Evolutionary conservation across 2,797 vertebrate genomes (phyloP).

Genomic region (Chelonia mydas): DNA sequence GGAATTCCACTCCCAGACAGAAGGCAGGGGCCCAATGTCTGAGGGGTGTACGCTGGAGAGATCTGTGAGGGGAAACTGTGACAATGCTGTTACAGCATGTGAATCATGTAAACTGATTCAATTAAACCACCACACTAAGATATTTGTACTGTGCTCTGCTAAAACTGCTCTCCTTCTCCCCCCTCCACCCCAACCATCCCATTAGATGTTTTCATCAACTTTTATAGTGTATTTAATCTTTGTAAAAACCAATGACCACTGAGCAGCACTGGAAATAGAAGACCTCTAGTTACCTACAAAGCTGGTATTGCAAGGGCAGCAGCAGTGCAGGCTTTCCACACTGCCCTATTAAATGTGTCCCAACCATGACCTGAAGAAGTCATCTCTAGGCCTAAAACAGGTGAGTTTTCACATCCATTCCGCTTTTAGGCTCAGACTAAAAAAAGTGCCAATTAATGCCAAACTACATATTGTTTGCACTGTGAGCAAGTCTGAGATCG

Average conservation of each 20-base stretch:
- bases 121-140: not conserved
- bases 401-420: accelerated
- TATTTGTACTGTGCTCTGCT: not conserved
- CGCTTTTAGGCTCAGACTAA: not conserved
- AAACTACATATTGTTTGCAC: not conserved
- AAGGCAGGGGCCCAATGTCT: not conserved
- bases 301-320: not conserved
- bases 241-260: not conserved
- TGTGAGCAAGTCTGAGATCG: constrained; percentile 1
- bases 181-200: no score
- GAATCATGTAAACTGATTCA: not conserved
- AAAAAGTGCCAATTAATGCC: not conserved
- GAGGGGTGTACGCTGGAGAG: not conserved
- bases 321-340: not conserved
- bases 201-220: not conserved
- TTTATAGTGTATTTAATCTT: not conserved
- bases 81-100: not conserved
- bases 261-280: not conserved
- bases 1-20: not conserved
- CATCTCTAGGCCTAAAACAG: not conserved
- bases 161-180: not conserved
- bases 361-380: not conserved
- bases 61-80: not conserved
- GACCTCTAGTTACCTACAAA: not conserved
- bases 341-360: not conserved